phyloP scores from a whole-genome alignment of 2,113 vertebrate genomes.

The Laterallus jamaicensis region DNA sequence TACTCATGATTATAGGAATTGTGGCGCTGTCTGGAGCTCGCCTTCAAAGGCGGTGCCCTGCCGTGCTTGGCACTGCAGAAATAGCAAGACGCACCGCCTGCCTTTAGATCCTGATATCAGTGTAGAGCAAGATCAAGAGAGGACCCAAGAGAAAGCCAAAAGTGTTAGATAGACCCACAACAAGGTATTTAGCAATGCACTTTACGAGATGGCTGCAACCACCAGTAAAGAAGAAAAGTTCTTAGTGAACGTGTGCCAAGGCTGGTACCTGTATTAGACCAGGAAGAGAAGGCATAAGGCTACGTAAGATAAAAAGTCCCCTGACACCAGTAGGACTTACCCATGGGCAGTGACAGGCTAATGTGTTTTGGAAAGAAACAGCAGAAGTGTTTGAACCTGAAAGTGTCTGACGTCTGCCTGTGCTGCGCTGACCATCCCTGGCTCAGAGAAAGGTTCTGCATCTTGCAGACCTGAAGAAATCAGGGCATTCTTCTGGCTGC shows the following conservation, averaged over 20 bases:
- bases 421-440: rapidly evolving
- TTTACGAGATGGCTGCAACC: background rate
- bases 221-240: background rate
- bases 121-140: background rate
- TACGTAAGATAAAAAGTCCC: background rate
- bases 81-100: background rate
- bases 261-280: background rate
- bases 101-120: background rate
- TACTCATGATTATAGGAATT: background rate
- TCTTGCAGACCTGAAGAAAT: background rate
- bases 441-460: background rate
- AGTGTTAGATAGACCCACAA: background rate
- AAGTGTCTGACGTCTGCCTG: background rate
- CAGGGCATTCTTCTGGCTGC: background rate
- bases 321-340: background rate
- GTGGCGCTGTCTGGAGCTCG: background rate
- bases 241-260: background rate
- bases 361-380: background rate
- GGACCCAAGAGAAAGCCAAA: background rate
- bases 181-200: background rate
- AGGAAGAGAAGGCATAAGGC: background rate
- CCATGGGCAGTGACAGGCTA: background rate
- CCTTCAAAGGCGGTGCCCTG: background rate
- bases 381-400: background rate
- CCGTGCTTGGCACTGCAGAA: background rate